Evolutionary conservation across 2,888 invertebrate species (phyloP).

Genomic region (Trissolcus japonicus): DNA sequence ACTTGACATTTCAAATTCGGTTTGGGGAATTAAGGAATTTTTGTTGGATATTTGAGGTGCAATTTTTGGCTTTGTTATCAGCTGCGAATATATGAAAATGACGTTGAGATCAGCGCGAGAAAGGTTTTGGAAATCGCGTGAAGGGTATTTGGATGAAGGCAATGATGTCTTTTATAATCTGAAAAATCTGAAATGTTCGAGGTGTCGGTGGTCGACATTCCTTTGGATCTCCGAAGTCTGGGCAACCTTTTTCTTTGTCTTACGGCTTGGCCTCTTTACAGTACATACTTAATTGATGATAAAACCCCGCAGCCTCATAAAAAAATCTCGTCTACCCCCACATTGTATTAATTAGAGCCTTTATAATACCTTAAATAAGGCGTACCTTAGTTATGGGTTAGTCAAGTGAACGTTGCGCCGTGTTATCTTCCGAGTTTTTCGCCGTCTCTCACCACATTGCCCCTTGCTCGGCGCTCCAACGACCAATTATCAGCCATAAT

Average conservation of each 20-base stretch:
- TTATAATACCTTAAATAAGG: constrained; percentile 70
- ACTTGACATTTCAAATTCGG: too few relatives aligned
- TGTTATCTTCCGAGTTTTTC: constrained; percentile 65
- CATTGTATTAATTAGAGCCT: constrained; percentile 74
- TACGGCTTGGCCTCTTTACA: constrained; percentile 59
- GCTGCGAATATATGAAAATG: too few relatives aligned
- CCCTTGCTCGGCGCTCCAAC: constrained; percentile 62
- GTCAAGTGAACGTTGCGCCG: constrained; percentile 65
- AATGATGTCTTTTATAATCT: constrained; percentile 38
- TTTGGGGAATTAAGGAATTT: too few relatives aligned
- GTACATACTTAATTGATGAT: constrained; percentile 72
- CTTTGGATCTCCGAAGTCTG: constrained; percentile 42
- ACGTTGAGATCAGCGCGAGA: too few relatives aligned
- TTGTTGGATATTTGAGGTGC: too few relatives aligned
- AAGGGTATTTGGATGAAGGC: too few relatives aligned
- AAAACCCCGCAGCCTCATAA: constrained; percentile 72
- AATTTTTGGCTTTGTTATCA: too few relatives aligned
- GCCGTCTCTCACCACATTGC: constrained; percentile 61
- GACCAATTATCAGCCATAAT: constrained; percentile 73
- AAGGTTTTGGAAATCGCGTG: too few relatives aligned
- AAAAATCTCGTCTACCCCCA: constrained; percentile 71
- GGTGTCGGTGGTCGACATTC: constrained; percentile 59
- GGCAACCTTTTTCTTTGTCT: constrained; percentile 57
- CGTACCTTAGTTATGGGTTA: constrained; percentile 70
- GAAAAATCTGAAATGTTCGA: constrained; percentile 47